Evolutionary conservation across 2,888 invertebrate genomes (phyloP), one percentile per base, ranked within the genome.

Genomic region (Melipona bicolor): DNA sequence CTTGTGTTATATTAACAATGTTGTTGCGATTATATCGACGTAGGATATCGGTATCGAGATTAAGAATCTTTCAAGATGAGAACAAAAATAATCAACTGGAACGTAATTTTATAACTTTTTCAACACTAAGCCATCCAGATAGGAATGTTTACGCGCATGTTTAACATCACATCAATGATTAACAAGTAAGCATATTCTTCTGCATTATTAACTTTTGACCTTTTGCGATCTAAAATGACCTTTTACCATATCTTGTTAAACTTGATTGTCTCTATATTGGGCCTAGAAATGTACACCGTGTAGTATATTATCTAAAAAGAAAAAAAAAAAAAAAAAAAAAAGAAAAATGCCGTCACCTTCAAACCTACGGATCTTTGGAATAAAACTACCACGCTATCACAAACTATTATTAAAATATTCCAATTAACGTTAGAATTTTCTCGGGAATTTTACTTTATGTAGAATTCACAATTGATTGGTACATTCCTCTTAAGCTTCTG

Each of bases 151-250:
- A 21, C 13, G 36, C 21, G 21, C 21, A 21, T 13, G 21, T 13
- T 19, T 13, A 21, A 32, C 21, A 13, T 3, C 4, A 2, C 27
- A 24, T 50, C 27, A 49, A 68, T 19, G 24, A 19, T 49, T 17
- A 52, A 21, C 13, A 24, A 36, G 32, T 32, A 32, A 70, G 17
- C 11, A 70, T 11, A 24, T 61, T 61, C 21, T 50, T 32, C 32
- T 4, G 32, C 49, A 52, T 67, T 43, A 27, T 75, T 67, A 74
- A 52, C 73, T 52, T n/a, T 13, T 36, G 73, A 74, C 73, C 64
- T 64, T 74, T 74, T n/a, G 21, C 5, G 64, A 74, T 17, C 36
- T 24, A 50, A 54, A 62, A 52, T 74, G 73, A 64, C 73, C 73
- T 74, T 74, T 74, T n/a, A 36, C 52, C 27, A 64, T 3, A 27